Evolutionary conservation across 2,888 invertebrate genomes (phyloP).

Genomic region (Hypselothyrea guttata): DNA sequence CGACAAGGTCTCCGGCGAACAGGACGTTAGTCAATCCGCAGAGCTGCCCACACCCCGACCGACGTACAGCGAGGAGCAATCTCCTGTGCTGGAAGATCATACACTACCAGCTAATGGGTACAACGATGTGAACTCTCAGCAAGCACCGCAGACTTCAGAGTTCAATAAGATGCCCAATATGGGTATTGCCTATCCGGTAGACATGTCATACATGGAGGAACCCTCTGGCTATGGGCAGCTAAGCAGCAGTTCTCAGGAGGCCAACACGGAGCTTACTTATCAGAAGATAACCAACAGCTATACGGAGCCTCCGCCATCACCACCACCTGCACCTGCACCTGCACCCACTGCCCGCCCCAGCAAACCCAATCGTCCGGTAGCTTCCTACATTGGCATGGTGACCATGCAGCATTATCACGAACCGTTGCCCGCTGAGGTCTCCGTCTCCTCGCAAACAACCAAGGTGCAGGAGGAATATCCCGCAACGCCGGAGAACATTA

Average conservation of each 20-base stretch:
- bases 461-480: conserved; percentile 69
- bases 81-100: conserved; percentile 71
- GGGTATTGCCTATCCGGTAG: conserved; percentile 80
- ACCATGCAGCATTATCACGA: conserved; percentile 74
- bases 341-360: conserved; percentile 56
- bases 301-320: conserved; percentile 49
- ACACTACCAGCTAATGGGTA: conserved; percentile 75
- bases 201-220: conserved; percentile 76
- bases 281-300: conserved; percentile 56
- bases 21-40: conserved; percentile 29
- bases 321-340: conserved; percentile 44
- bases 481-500: conserved; percentile 45
- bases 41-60: conserved; percentile 38
- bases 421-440: conserved; percentile 72
- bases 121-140: conserved; percentile 55
- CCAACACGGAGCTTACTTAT: conserved; percentile 45
- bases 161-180: conserved; percentile 81
- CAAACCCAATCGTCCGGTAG: conserved; percentile 58
- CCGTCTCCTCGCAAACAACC: conserved; percentile 78
- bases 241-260: conserved; percentile 44
- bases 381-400: conserved; percentile 73
- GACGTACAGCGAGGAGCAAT: conserved; percentile 59
- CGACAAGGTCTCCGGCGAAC: conserved; percentile 40
- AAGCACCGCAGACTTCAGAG: conserved; percentile 74
- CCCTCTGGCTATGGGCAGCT: conserved; percentile 44